Evolutionary conservation across 2,888 invertebrate genomes (phyloP).

Genomic region (Chrysina gloriosa): DNA sequence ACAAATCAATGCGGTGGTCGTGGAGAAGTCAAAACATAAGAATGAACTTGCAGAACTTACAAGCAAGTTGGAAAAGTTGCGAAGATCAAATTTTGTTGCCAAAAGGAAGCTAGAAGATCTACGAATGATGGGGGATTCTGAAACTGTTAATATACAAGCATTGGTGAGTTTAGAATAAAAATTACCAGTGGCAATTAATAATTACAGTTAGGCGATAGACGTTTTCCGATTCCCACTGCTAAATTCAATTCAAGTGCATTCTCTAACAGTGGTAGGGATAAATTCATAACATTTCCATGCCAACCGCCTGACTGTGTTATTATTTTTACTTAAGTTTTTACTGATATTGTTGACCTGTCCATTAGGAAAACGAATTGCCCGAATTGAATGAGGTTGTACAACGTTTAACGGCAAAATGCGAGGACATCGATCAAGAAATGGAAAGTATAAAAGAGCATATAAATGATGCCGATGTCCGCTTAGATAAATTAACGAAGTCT

Average conservation of each 20-base stretch:
- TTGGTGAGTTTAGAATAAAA: conserved; percentile 52
- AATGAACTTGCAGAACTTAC: conserved; percentile 53
- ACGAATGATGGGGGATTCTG: conserved; percentile 59
- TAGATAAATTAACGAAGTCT: conserved; percentile 58
- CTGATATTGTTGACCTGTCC: conserved; percentile 24
- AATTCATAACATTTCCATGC: too few relatives aligned
- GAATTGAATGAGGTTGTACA: conserved; percentile 62
- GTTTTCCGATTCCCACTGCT: too few relatives aligned
- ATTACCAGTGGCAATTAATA: conserved; percentile 1
- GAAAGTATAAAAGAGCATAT: conserved; percentile 56
- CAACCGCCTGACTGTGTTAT: too few relatives aligned
- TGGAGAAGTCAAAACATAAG: conserved; percentile 53
- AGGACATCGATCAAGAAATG: conserved; percentile 56
- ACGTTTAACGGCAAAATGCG: conserved; percentile 61
- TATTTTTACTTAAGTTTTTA: too few relatives aligned
- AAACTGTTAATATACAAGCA: conserved; percentile 58
- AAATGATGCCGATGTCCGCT: conserved; percentile 60
- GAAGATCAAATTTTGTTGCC: conserved; percentile 50
- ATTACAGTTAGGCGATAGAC: too few relatives aligned
- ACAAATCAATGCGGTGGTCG: conserved; percentile 54
- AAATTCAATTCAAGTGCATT: too few relatives aligned
- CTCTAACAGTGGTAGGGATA: too few relatives aligned
- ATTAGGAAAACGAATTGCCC: conserved; percentile 59
- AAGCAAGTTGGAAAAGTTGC: conserved; percentile 56
- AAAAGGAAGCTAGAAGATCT: conserved; percentile 55